phyloP scores from a whole-genome alignment of 2,888 invertebrate genomes.

The Xylota sylvarum region DNA sequence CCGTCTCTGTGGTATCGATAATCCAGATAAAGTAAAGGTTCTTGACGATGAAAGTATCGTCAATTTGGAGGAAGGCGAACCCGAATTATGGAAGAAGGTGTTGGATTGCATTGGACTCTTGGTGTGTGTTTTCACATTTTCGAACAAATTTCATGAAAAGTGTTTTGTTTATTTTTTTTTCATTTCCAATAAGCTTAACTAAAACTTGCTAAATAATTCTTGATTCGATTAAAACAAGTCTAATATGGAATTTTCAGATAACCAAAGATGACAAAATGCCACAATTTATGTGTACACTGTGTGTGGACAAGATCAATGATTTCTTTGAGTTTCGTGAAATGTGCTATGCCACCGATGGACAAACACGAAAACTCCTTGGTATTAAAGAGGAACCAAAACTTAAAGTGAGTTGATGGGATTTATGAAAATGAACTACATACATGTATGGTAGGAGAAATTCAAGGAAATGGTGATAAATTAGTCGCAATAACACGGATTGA shows the following conservation, averaged over 20 bases:
- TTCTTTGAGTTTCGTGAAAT: constrained; percentile 87
- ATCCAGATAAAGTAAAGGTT: constrained; percentile 82
- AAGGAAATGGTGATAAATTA: no score
- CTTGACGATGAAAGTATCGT: constrained; percentile 76
- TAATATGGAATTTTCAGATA: constrained; percentile 83
- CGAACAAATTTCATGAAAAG: not conserved
- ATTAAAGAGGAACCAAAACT: constrained; percentile 80
- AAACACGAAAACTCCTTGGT: constrained; percentile 85
- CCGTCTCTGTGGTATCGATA: constrained; percentile 84
- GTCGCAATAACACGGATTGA: no score
- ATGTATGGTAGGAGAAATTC: no score
- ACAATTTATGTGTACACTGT: constrained; percentile 87
- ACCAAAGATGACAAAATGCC: constrained; percentile 87
- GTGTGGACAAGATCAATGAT: constrained; percentile 88
- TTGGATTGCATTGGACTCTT: constrained; percentile 81
- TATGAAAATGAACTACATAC: not conserved
- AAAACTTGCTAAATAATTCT: not conserved
- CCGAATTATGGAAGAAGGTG: constrained; percentile 82
- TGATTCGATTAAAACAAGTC: not conserved
- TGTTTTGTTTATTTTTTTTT: constrained; percentile 45
- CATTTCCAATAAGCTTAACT: not conserved
- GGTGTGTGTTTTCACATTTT: constrained; percentile 77
- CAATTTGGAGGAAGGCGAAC: constrained; percentile 81
- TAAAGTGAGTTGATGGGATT: constrained; percentile 41
- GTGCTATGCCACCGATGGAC: constrained; percentile 86